A percentile compares a stretch with the other conserved stretches of the same genome.
Evolutionary conservation across 2,888 invertebrate genomes (phyloP).

Genomic region (Lycia hirtaria): DNA sequence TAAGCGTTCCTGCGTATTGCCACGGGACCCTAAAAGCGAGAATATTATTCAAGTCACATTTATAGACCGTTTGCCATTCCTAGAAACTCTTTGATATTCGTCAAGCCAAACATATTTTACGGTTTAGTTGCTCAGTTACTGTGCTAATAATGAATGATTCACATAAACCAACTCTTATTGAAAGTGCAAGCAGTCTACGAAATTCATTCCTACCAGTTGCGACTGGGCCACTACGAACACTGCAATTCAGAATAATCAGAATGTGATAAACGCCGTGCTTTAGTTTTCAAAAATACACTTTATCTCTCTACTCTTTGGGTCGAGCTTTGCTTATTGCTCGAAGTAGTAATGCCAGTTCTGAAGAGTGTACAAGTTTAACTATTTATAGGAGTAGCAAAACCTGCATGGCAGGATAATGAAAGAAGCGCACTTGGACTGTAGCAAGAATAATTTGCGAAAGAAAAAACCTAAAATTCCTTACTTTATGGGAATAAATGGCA

Average conservation of each 20-base stretch:
- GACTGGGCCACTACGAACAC: constrained; percentile 71
- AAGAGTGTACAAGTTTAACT: constrained; percentile 49
- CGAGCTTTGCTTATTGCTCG: constrained; percentile 39
- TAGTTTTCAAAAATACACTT: constrained; percentile 41
- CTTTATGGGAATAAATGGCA: too few relatives aligned
- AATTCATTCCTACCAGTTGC: constrained; percentile 73
- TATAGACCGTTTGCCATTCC: constrained; percentile 40
- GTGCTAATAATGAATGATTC: constrained; percentile 59
- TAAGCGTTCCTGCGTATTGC: too few relatives aligned
- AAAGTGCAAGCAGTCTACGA: constrained; percentile 79
- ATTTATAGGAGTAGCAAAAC: constrained; percentile 78
- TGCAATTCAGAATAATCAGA: constrained; percentile 31
- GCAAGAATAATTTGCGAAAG: constrained; percentile 43
- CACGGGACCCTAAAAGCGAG: too few relatives aligned
- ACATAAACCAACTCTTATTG: constrained; percentile 66
- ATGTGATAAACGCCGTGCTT: constrained; percentile 30
- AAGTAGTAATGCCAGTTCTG: constrained; percentile 45
- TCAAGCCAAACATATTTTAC: constrained; percentile 45
- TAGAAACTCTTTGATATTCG: constrained; percentile 47
- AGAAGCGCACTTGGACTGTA: constrained; percentile 66
- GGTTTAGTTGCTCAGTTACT: constrained; percentile 41
- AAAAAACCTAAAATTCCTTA: constrained; percentile 4
- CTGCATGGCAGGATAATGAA: constrained; percentile 75
- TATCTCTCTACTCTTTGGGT: constrained; percentile 37
- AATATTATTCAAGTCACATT: constrained; percentile 38